phyloP scores from a whole-genome alignment of 2,797 vertebrate species.

The Craterocephalus amniculus region DNA sequence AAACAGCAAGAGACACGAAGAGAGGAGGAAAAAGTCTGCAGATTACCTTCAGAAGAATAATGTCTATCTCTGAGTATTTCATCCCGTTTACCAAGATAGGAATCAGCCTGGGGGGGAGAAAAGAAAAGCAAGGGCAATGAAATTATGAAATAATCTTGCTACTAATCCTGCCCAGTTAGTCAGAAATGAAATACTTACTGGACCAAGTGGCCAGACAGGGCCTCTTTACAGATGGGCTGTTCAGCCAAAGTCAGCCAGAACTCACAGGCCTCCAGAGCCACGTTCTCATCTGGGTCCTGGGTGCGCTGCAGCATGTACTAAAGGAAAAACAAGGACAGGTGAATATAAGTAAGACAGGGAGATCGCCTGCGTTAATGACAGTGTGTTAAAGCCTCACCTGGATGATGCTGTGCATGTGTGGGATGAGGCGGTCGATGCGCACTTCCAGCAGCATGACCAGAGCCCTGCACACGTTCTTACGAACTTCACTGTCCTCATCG shows the following conservation, averaged over 20 bases:
- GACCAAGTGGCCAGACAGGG: slow-evolving; percentile 91
- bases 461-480: slow-evolving; percentile 94
- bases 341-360: no score
- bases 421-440: slow-evolving; percentile 91
- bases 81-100: slow-evolving; percentile 97
- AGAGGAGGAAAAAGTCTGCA: no score
- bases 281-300: slow-evolving; percentile 97
- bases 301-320: slow-evolving; percentile 97
- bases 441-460: slow-evolving; percentile 96
- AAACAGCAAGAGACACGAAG: no score
- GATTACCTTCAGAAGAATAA: slow-evolving; percentile 96
- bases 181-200: no score
- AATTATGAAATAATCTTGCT: no score
- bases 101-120: slow-evolving; percentile 90
- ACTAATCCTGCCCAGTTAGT: no score
- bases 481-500: slow-evolving; percentile 93
- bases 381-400: no score
- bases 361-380: no score
- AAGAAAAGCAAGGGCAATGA: no score
- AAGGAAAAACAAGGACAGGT: neutral
- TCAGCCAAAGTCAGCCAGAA: slow-evolving; percentile 98
- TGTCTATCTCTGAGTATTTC: slow-evolving; percentile 99
- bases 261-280: slow-evolving; percentile 95
- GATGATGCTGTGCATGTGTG: slow-evolving; percentile 96
- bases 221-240: slow-evolving; percentile 96